A percentile compares a stretch with the other conserved stretches of the same genome.
Evolutionary conservation across 2,888 invertebrate species (phyloP).

Genomic region (Ennomos quercinarius): DNA sequence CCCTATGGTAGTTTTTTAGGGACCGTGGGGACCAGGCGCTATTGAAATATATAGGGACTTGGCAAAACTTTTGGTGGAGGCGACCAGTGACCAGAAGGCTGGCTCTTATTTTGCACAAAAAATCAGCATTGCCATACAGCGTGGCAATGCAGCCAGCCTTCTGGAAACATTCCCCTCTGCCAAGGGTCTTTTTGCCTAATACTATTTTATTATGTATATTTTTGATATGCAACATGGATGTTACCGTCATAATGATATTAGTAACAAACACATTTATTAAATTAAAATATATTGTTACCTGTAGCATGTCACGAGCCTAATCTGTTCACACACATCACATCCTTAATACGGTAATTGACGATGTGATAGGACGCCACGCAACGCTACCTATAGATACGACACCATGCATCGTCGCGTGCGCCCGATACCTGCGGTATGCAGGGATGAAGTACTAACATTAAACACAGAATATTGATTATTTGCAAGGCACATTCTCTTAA

Average conservation of each 20-base stretch:
- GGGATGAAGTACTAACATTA: conserved; percentile 78
- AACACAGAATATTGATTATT: conserved; percentile 85
- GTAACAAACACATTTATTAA: conserved; percentile 35
- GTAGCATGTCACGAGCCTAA: conserved; percentile 52
- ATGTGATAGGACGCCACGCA: conserved; percentile 9
- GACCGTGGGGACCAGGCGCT: no score
- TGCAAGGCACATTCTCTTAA: conserved; percentile 85
- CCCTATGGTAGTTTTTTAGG: no score
- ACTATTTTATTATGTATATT: no score
- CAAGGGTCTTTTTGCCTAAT: no score
- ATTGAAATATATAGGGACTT: no score
- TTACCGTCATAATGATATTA: conserved; percentile 33
- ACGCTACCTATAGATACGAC: background rate
- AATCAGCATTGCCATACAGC: no score
- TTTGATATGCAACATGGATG: conserved; percentile 43
- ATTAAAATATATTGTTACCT: conserved; percentile 33
- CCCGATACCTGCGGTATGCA: conserved; percentile 59
- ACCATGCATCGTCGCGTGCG: conserved; percentile 3
- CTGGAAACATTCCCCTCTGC: no score
- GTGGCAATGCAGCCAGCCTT: no score
- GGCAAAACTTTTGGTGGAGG: no score
- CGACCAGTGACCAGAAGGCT: no score
- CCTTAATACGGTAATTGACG: conserved; percentile 27
- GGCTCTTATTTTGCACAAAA: no score
- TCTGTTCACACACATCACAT: conserved; percentile 48